Conservation (phyloP, 2,888 invertebrate species). For the Amorpha juglandis region DNA sequence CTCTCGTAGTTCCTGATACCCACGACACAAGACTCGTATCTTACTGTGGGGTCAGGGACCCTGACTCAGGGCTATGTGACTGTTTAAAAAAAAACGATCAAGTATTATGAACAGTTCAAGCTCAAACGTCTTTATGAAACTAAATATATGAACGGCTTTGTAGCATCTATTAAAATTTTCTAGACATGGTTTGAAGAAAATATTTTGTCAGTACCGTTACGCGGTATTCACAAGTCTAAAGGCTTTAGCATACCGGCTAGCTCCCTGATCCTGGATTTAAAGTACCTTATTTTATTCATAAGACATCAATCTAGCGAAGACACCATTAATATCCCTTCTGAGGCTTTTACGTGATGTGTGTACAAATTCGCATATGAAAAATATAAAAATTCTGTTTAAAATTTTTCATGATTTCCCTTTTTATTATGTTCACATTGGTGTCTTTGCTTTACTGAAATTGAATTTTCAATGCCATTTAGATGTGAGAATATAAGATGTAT, state of each 20-base stretch:
- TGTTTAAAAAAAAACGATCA: no score
- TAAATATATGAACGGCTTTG: neutral
- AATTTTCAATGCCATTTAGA: neutral
- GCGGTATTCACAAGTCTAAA: conserved; percentile 4
- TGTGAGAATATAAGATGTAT: neutral
- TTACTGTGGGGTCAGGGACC: no score
- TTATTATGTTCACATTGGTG: neutral
- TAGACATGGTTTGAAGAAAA: neutral
- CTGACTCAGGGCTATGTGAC: no score
- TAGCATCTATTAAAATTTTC: neutral
- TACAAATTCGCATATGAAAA: conserved; percentile 20
- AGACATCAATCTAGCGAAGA: conserved; percentile 23
- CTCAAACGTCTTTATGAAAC: neutral
- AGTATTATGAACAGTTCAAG: no score
- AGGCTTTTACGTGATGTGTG: conserved; percentile 23
- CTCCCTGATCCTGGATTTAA: conserved; percentile 20
- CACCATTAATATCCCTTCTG: conserved; percentile 24
- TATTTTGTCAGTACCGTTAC: neutral
- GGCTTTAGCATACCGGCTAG: conserved; percentile 3
- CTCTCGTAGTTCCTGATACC: no score
- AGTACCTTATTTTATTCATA: conserved; percentile 23
- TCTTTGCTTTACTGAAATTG: neutral
- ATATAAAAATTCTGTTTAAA: neutral
- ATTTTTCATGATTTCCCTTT: neutral
- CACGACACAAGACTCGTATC: no score